Evolutionary conservation across 2,888 invertebrate genomes (phyloP).

Genomic region (Pinctada fucata): DNA sequence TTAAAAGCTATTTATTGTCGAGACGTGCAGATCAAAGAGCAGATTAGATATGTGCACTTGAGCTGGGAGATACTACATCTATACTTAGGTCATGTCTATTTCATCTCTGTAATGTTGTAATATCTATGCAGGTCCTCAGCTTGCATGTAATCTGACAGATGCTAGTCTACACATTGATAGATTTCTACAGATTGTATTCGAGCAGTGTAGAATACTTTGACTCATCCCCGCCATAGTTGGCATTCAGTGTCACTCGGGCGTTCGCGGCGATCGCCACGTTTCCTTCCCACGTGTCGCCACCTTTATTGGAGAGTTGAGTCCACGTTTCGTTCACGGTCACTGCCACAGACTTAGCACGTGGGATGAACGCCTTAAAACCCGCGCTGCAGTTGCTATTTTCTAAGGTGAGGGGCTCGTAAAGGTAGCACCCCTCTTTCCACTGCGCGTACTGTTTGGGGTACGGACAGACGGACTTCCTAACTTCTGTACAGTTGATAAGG

Average conservation of each 20-base stretch:
- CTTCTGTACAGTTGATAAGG: constrained; percentile 66
- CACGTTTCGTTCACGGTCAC: constrained; percentile 73
- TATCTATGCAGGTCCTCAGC: too few relatives aligned
- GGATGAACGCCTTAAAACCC: constrained; percentile 67
- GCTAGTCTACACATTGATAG: too few relatives aligned
- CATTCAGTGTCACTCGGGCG: constrained; percentile 73
- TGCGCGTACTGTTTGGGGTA: constrained; percentile 77
- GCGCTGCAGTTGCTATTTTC: constrained; percentile 60
- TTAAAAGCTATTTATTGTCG: too few relatives aligned
- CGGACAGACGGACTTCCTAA: constrained; percentile 59
- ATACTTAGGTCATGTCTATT: too few relatives aligned
- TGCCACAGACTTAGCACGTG: constrained; percentile 72
- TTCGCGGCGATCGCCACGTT: constrained; percentile 65
- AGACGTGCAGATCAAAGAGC: too few relatives aligned
- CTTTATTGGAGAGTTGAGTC: constrained; percentile 72
- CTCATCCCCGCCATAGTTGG: constrained; percentile 71
- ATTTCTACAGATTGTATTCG: constrained; percentile 67
- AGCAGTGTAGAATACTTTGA: constrained; percentile 75
- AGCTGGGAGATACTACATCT: too few relatives aligned
- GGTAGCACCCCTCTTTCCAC: constrained; percentile 76
- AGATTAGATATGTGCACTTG: too few relatives aligned
- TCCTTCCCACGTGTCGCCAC: constrained; percentile 68
- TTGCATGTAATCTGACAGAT: too few relatives aligned
- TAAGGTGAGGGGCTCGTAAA: constrained; percentile 67
- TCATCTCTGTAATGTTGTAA: too few relatives aligned